Percentiles rank a stretch among this genome's conserved stretches.
Conservation (phyloP, 2,888 invertebrate species). For the Eueremaeus valkanovi region DNA sequence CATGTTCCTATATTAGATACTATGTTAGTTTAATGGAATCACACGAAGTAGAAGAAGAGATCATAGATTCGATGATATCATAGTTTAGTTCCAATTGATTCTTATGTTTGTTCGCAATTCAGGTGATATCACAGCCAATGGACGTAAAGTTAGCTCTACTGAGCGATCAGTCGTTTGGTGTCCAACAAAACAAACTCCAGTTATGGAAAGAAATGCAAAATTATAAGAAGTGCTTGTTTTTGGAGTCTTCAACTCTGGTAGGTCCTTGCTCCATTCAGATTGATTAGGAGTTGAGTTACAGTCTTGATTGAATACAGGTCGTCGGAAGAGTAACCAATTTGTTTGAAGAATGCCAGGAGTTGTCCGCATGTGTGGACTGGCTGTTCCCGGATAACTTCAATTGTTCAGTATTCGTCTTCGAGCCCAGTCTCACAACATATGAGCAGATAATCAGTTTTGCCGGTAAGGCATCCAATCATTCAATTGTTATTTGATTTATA, state of each 20-base stretch:
- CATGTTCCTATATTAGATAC: too few relatives aligned
- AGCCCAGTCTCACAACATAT: slow-evolving; percentile 40
- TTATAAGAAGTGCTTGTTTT: slow-evolving; percentile 37
- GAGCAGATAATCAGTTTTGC: slow-evolving; percentile 37
- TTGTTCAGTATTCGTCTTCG: slow-evolving; percentile 41
- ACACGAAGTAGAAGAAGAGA: too few relatives aligned
- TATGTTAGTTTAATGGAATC: too few relatives aligned
- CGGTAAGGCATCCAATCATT: too few relatives aligned
- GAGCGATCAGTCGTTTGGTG: slow-evolving; percentile 38
- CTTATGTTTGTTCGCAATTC: too few relatives aligned
- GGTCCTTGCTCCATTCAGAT: too few relatives aligned
- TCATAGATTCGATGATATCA: too few relatives aligned
- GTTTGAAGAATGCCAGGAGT: slow-evolving; percentile 33
- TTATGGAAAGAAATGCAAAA: slow-evolving; percentile 40
- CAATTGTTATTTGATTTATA: too few relatives aligned
- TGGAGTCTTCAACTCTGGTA: slow-evolving; percentile 41
- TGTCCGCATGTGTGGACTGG: slow-evolving; percentile 40
- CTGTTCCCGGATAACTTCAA: slow-evolving; percentile 40
- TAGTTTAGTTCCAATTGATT: too few relatives aligned
- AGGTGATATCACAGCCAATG: slow-evolving; percentile 38
- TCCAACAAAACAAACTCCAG: slow-evolving; percentile 38
- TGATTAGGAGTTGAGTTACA: not conserved
- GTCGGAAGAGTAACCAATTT: slow-evolving; percentile 40
- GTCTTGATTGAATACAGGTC: slow-evolving; percentile 26
- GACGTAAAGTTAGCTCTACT: slow-evolving; percentile 31